Base-by-base conservation (phyloP, 2,888 invertebrate genomes). In the Spisula subtruncata region DNA sequence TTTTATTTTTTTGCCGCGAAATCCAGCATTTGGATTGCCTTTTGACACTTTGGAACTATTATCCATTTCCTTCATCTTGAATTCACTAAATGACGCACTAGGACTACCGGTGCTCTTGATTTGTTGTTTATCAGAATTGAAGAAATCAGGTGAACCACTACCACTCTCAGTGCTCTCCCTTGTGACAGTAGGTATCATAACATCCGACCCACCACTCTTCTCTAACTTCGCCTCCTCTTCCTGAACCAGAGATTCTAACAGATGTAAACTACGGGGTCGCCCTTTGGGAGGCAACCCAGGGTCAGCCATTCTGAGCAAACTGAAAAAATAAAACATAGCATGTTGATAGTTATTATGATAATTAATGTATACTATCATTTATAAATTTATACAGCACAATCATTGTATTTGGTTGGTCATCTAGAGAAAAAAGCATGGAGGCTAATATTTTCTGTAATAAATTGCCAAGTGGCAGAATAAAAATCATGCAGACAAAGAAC, bases 241-340 rank as follows among this genome's bases (percentile, higher is more conserved):
- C 71, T 92, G 90, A n/a, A 94, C 91, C 5, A 94, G 81, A 54
- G 93, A 92, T 75, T 93, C 93, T 12, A 94, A 84, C 41, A 94
- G 88, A 80, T 93, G 89, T 41, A 94, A 86, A 81, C 92, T 93
- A 32, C 89, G 87, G 25, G 89, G 90, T 85, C 83, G 85, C 75
- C 75, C 75, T 75, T 75, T 75, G 71, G 90, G 93, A 41, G 93
- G 92, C 83, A 91, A 88, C 18, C 90, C 92, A 29, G 92, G 92
- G 81, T 92, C 92, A 87, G 86, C 85, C 92, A 92, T 92, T 81
- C 10, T 32, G 32, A 25, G 75, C 1, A 75, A 20, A 75, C 75
- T 75, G 35, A 29, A 75, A 75, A 32, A 32, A 75, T 35, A 75
- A 75, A 75, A 41, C 2, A 41, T 8, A 41, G 41, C 41, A 41